These are phyloP conservation scores for Halisarca cf. caerulea DNA, from an alignment of 37 sponge, comb jelly and placozoan genomes.

Conservation along the genomic window DNA sequence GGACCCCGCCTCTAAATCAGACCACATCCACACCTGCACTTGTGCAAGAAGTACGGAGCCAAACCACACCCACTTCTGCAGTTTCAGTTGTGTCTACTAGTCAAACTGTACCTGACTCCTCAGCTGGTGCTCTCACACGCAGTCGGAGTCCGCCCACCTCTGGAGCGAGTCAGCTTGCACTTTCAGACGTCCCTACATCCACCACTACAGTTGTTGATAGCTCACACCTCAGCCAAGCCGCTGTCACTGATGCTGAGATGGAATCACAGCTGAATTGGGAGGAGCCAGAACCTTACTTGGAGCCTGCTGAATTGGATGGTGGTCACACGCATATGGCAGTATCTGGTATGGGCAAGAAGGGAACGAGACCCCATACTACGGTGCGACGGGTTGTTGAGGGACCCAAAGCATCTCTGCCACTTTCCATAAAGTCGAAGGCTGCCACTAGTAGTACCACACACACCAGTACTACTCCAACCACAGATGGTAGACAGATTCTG, in stretches of 20 bases:
- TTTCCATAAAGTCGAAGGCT: too few relatives aligned
- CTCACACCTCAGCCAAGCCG: too few relatives aligned
- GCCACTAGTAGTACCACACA: too few relatives aligned
- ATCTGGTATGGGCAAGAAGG: not conserved
- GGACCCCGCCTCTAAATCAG: not conserved
- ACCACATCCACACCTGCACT: not conserved
- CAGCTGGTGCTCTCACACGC: not conserved
- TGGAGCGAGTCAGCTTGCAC: not conserved
- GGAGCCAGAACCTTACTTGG: not conserved
- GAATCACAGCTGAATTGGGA: too few relatives aligned
- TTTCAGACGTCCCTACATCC: conserved; percentile 1
- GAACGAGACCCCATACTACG: not conserved
- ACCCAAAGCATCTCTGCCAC: too few relatives aligned
- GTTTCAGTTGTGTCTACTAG: not conserved
- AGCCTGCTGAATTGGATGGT: not conserved
- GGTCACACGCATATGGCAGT: not conserved
- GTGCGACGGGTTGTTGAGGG: not conserved
- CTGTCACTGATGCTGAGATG: too few relatives aligned
- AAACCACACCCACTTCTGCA: not conserved
- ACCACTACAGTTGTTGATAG: too few relatives aligned
- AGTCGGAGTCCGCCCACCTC: too few relatives aligned
- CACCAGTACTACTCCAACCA: too few relatives aligned
- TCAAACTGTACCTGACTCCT: not conserved
- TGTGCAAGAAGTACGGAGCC: not conserved
- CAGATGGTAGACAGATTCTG: not conserved